Base-by-base conservation (phyloP, 2,797 vertebrate species). In the Austrolebias charrua region DNA sequence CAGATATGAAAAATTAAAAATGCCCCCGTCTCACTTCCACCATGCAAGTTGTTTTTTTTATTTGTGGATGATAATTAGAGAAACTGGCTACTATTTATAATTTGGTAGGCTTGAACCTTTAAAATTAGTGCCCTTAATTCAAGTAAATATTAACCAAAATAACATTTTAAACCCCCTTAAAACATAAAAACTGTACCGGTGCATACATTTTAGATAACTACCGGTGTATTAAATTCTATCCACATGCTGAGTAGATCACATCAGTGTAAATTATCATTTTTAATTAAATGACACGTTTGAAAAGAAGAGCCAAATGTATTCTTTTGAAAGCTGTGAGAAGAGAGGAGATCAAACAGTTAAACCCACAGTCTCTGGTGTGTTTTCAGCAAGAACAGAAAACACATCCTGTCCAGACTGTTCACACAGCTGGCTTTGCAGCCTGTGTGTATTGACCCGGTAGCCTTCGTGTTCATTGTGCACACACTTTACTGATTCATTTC, bases 401-500 rank as follows among this genome's bases (percentile, higher is more conserved):
- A 45, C 62, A 35, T 31, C 50, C 66, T 58, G 61, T 66, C 64
- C 65, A 19, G 53, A 29, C 49, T 51, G 63, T 71, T 80, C 69
- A 65, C 70, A 78, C 71, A 64, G 60, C 66, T 53, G 52, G 55
- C 63, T 76, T 59, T 35, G 33, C 61, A 50, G 71, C 60, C 19
- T 9, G 35, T 16, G 58, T 53, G 60, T 70, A 72, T 75, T 33
- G 71, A 85, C 78, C 77, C 52, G 49, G 70, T 79, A 81, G 83
- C 75, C 82, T 86, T 85, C 60, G 5, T 29, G 66, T 55, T 69
- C 71, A 78, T 76, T 83, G 80, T 87, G 47, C 60, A 56, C 66
- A 71, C 61, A 73, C 58, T 65, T 73, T 72, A 61, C 69, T 63
- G 66, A 73, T 67, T 83, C 75, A 83, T 73, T 77, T 85, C 78